Conservation (phyloP, 1,140 invertebrate genomes). For the Papilio xuthus region DNA sequence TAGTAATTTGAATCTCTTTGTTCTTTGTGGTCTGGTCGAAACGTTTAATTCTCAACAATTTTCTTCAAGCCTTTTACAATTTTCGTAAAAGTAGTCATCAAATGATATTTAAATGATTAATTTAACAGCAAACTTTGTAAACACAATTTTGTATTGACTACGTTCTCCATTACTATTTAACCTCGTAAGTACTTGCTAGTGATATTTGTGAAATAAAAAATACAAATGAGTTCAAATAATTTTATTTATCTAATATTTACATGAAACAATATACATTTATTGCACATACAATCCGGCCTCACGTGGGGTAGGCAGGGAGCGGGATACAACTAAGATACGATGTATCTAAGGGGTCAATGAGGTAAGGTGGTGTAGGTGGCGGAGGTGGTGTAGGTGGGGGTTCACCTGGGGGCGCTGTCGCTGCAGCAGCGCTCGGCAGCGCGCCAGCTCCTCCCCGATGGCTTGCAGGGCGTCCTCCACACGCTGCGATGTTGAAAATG, state of each 20-base stretch:
- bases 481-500: constrained; percentile 41
- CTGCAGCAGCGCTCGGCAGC: constrained; percentile 53
- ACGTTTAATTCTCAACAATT: too few relatives aligned
- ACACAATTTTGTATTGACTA: too few relatives aligned
- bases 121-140: too few relatives aligned
- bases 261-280: constrained; percentile 7
- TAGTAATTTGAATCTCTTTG: too few relatives aligned
- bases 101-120: too few relatives aligned
- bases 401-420: constrained; percentile 32
- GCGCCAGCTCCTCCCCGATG: constrained; percentile 53
- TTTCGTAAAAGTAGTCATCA: too few relatives aligned
- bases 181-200: too few relatives aligned
- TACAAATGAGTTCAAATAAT: not conserved
- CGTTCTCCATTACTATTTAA: too few relatives aligned
- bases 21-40: too few relatives aligned
- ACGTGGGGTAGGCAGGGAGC: not conserved
- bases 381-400: not conserved
- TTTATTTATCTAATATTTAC: constrained; percentile 27
- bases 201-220: not conserved
- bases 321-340: not conserved
- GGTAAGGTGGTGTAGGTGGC: not conserved
- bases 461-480: constrained; percentile 58
- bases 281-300: not conserved
- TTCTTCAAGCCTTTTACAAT: too few relatives aligned
- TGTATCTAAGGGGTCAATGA: not conserved